phyloP scores from a whole-genome alignment of 2,113 vertebrate species.

The Corvus cornix region DNA sequence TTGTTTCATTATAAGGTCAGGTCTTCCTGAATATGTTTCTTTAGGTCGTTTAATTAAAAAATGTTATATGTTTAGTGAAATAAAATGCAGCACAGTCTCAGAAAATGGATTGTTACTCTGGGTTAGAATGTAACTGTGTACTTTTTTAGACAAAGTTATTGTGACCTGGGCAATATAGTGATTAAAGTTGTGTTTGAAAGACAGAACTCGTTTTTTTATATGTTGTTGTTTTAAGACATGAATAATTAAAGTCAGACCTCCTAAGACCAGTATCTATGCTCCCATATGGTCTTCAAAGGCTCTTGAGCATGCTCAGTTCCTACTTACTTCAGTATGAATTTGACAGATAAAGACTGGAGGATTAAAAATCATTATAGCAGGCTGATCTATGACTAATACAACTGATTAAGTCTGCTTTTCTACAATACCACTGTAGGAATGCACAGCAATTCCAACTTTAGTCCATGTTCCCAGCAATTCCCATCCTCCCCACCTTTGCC shows the following conservation, averaged over 20 bases:
- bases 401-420: conserved; percentile 1
- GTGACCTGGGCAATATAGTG: neutral
- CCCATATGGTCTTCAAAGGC: neutral
- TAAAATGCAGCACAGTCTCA: neutral
- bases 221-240: neutral
- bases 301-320: neutral
- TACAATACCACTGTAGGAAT: neutral
- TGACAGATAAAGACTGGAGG: neutral
- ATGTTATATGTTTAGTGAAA: neutral
- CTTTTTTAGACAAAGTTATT: neutral
- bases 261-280: neutral
- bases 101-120: neutral
- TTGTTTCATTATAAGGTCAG: neutral
- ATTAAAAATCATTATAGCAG: neutral
- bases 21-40: neutral
- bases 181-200: neutral
- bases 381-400: neutral
- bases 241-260: neutral
- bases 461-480: neutral
- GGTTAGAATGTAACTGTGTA: neutral
- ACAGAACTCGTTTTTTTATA: neutral
- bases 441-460: neutral
- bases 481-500: neutral
- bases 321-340: conserved; percentile 9
- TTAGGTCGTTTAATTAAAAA: neutral